Evolutionary conservation across 2,888 invertebrate species (phyloP), one percentile per base, ranked within the genome.

Genomic region (Kuschelorhynchus macadamiae): DNA sequence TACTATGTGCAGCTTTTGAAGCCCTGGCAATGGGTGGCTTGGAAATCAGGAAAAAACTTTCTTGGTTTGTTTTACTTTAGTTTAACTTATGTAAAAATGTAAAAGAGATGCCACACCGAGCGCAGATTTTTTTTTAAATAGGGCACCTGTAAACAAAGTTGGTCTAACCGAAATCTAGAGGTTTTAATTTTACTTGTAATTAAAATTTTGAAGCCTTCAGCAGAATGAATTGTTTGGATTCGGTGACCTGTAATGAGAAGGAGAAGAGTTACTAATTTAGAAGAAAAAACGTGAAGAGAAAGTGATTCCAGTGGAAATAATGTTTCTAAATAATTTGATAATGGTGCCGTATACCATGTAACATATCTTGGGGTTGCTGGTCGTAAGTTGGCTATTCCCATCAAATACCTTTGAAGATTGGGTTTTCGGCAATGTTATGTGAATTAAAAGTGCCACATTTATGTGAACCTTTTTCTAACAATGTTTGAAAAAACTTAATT

Each of bases 151-250:
- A 46, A 20, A 21, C 21, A 33, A 3, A 59, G 65, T 49, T 65
- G 65, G n/a, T 20, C 11, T 17, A 14, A 25, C 39, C 49, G 16
- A 14, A 12, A 5, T 2, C 36, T 46, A 14, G 59, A 47, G 12
- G 65, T 65, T 47, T 65, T 65, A 21, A 63, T 57, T 30, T 25
- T 57, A n/a, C 59, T 56, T 9, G 63, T n/a, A 41, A 63, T 63
- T 30, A 17, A 60, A 16, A 63, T 63, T 39, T 55, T 3, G 7
- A 25, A 25, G 4, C 25, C 46, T 5, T 41, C 14, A 11, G 5
- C 16, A n/a, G 39, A 11, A 12, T 59, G 17, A 17, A 69, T 18
- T 4, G 55, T 65, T 16, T 69, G 64, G n/a, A 69, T 17, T 36
- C 69, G 20, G 42, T 65, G 50, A 5, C 16, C 42, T 1, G 59